Conservation (phyloP, 2,888 invertebrate genomes). For the Hirtodrosophila duncani region DNA sequence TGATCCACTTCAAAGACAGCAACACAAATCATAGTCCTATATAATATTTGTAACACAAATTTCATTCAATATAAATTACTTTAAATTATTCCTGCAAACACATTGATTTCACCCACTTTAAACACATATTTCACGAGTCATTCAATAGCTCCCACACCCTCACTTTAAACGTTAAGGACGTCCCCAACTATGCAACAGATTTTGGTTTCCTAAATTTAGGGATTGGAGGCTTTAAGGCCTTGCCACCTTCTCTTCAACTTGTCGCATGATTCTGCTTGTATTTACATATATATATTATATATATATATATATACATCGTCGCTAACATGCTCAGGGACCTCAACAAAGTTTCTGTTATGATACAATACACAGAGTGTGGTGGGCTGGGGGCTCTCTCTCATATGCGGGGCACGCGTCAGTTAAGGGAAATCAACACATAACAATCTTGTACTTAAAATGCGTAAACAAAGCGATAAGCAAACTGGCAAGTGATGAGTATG, state of each 20-base stretch:
- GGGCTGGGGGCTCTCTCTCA: conserved; percentile 48
- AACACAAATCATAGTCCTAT: background rate
- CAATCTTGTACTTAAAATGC: conserved; percentile 74
- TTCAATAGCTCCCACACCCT: conserved; percentile 41
- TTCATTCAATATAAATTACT: conserved; percentile 14
- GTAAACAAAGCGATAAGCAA: conserved; percentile 71
- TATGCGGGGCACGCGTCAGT: conserved; percentile 72
- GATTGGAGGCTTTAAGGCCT: conserved; percentile 36
- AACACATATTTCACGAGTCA: conserved; percentile 33
- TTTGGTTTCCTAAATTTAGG: conserved; percentile 38
- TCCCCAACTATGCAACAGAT: conserved; percentile 69
- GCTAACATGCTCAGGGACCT: conserved; percentile 50
- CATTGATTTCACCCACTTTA: background rate
- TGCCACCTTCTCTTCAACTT: conserved; percentile 2
- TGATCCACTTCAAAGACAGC: too few species aligned
- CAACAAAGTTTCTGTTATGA: conserved; percentile 51
- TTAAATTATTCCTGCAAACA: background rate
- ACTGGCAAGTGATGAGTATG: too few species aligned
- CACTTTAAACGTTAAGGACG: conserved; percentile 51
- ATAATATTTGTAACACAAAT: background rate
- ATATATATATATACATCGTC: conserved; percentile 33
- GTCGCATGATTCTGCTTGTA: conserved; percentile 24
- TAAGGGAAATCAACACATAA: conserved; percentile 70
- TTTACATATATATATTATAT: conserved; percentile 34
- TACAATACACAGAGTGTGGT: conserved; percentile 31